phyloP scores from a whole-genome alignment of 1,140 invertebrate species.

The Drosophila melanogaster region Release_6_plus_ISO1_MT NT_037436.4:1184501-1185000 shows the following conservation, averaged over 20 bases:
- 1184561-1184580: constrained; percentile 70
- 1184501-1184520: constrained; percentile 83
- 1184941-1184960: constrained; percentile 38
- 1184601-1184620: constrained; percentile 44
- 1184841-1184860: constrained; percentile 33
- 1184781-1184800: constrained; percentile 66
- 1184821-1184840: constrained; percentile 21
- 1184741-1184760: constrained; percentile 45
- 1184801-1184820: constrained; percentile 30
- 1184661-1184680: neutral
- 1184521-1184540: constrained; percentile 70
- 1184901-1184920: constrained; percentile 27
- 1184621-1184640: constrained; percentile 44
- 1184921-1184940: constrained; percentile 59
- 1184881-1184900: constrained; percentile 45
- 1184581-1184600: constrained; percentile 53
- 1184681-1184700: constrained; percentile 67
- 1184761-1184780: constrained; percentile 34
- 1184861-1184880: neutral
- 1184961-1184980: constrained; percentile 28
- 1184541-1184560: constrained; percentile 55
- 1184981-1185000: constrained; percentile 27
- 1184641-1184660: constrained; percentile 36
- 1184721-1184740: constrained; percentile 78
- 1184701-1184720: constrained; percentile 83